Evolutionary conservation across 2,113 vertebrate genomes (phyloP).

Genomic region (Gallinago media): DNA sequence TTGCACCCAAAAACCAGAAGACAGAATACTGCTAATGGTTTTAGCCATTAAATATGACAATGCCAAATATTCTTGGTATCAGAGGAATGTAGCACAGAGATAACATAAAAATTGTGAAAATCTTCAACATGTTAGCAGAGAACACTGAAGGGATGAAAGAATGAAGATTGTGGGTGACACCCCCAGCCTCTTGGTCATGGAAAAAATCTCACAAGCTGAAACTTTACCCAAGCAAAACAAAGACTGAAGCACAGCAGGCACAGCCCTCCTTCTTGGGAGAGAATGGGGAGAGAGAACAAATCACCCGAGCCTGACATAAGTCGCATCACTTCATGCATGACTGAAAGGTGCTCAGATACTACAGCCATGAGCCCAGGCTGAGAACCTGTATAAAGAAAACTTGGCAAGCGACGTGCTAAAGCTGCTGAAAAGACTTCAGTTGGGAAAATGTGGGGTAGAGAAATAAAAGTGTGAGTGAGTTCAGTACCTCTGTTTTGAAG

Average conservation of each 20-base stretch:
- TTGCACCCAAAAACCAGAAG: neutral
- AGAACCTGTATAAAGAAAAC: neutral
- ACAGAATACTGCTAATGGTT: neutral
- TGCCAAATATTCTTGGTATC: constrained; percentile 15
- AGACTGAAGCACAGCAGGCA: constrained; percentile 25
- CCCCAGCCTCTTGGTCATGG: neutral
- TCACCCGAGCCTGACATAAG: constrained; percentile 12
- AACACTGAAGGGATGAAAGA: neutral
- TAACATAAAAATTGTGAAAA: constrained; percentile 29
- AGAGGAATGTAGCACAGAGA: neutral
- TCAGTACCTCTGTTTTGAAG: neutral
- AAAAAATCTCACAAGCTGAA: constrained; percentile 16
- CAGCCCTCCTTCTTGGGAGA: constrained; percentile 6
- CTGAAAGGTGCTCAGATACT: constrained; percentile 53
- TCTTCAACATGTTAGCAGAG: neutral
- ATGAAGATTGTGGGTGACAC: neutral
- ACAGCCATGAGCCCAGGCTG: neutral
- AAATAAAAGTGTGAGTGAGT: neutral
- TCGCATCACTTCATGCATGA: constrained; percentile 53
- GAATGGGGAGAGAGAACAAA: constrained; percentile 46
- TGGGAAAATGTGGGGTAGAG: neutral
- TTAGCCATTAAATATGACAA: neutral
- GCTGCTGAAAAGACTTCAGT: neutral
- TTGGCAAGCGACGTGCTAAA: neutral
- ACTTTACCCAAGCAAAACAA: constrained; percentile 49